Percentiles rank a stretch among this genome's conserved stretches.
These are phyloP conservation scores for Brachionus plicatilis DNA, from an alignment of 1,140 invertebrate genomes.

Conservation along the genomic window DNA sequence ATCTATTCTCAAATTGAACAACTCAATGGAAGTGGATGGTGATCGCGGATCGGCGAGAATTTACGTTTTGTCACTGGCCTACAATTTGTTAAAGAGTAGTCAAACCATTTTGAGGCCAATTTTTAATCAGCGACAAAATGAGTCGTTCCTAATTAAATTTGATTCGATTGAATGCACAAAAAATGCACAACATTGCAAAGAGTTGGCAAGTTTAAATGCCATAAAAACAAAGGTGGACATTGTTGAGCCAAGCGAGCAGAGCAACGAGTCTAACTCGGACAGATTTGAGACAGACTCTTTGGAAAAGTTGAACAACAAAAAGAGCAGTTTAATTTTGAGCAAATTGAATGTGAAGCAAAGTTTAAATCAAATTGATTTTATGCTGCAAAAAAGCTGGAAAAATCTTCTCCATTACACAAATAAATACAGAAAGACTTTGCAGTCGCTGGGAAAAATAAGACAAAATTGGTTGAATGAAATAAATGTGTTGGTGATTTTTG, in stretches of 20 bases:
- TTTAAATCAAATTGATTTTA: neutral
- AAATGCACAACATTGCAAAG: neutral
- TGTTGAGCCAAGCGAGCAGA: neutral
- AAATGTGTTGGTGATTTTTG: neutral
- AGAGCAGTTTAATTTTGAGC: neutral
- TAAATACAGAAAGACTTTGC: neutral
- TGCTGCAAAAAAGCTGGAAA: neutral
- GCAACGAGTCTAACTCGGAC: neutral
- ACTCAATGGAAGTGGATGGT: neutral
- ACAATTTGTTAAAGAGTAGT: neutral
- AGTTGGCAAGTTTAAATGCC: neutral
- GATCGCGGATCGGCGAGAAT: neutral
- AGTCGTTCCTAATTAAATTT: neutral
- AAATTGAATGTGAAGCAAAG: neutral
- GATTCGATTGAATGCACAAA: neutral
- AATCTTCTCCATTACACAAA: constrained; percentile 5
- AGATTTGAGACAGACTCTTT: constrained; percentile 13
- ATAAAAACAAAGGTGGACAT: neutral
- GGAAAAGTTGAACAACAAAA: neutral
- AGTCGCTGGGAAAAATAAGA: neutral
- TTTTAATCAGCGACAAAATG: neutral
- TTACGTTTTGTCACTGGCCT: neutral
- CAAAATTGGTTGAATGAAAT: neutral
- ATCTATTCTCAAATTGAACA: neutral
- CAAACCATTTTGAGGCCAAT: neutral